Evolutionary conservation across 2,797 vertebrate species (phyloP).

Genomic region (Tenualosa ilisha): DNA sequence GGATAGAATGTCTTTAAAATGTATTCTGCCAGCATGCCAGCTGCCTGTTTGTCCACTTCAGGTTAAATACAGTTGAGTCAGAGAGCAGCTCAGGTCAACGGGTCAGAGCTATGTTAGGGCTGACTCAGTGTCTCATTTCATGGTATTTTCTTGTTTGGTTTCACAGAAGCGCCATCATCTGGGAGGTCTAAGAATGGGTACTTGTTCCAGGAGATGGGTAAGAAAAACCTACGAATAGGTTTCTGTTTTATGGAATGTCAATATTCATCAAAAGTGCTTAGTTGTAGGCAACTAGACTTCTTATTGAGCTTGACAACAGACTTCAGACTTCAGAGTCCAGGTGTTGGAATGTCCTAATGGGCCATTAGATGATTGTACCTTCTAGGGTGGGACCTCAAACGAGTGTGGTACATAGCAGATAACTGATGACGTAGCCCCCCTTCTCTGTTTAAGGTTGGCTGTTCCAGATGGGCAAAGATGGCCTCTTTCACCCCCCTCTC

Average conservation of each 20-base stretch:
- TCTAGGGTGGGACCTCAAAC: too few relatives aligned
- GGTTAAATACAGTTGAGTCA: background rate
- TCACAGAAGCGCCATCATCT: slow-evolving; percentile 74
- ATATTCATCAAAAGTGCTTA: too few relatives aligned
- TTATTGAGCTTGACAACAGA: too few relatives aligned
- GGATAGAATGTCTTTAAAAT: background rate
- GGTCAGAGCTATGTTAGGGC: background rate
- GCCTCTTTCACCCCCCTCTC: too few relatives aligned
- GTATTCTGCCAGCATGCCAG: background rate
- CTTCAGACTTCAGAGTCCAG: too few relatives aligned
- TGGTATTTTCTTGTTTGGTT: slow-evolving; percentile 39
- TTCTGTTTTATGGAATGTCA: background rate
- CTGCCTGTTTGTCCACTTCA: background rate
- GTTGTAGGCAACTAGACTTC: too few relatives aligned
- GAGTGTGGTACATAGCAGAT: too few relatives aligned
- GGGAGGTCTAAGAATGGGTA: slow-evolving; percentile 85
- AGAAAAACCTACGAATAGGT: slow-evolving; percentile 52
- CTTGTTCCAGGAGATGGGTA: slow-evolving; percentile 84
- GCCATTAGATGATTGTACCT: too few relatives aligned
- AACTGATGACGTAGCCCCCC: too few relatives aligned
- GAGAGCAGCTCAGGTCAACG: background rate
- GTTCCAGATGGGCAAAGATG: too few relatives aligned
- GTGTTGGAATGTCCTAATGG: too few relatives aligned
- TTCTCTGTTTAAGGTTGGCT: too few relatives aligned
- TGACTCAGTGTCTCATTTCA: background rate